These are phyloP conservation scores for Xylota segnis DNA, from an alignment of 2,888 invertebrate species.

Conservation along the genomic window DNA sequence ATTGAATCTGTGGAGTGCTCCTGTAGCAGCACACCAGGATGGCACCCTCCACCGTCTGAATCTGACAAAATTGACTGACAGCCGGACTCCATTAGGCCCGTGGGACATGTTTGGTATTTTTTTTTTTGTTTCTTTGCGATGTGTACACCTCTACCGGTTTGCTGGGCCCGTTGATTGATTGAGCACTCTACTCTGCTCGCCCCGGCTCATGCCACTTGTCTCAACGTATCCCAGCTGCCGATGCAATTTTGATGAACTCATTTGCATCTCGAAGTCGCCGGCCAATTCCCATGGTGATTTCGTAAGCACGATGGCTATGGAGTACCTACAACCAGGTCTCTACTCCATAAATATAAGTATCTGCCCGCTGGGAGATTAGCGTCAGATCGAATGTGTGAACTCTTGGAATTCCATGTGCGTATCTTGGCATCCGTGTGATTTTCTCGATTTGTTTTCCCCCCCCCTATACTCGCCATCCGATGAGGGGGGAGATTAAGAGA, in stretches of 20 bases:
- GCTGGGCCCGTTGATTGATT: conserved; percentile 61
- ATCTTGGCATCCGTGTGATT: conserved; percentile 44
- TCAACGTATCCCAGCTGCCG: conserved; percentile 63
- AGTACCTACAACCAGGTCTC: not conserved
- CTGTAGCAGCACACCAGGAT: conserved; percentile 20
- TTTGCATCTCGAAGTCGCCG: conserved; percentile 57
- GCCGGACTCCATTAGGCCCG: conserved; percentile 69
- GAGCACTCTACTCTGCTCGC: conserved; percentile 62
- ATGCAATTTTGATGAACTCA: conserved; percentile 73
- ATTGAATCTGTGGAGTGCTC: conserved; percentile 56
- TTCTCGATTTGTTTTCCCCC: conserved; percentile 37
- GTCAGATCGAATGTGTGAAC: conserved; percentile 70
- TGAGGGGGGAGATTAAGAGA: conserved; percentile 59
- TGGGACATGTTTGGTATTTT: conserved; percentile 44
- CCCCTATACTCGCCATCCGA: not conserved
- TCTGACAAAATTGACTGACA: conserved; percentile 74
- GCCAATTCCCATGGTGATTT: conserved; percentile 68
- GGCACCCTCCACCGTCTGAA: conserved; percentile 49
- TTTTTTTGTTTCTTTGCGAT: not conserved
- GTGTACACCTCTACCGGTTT: conserved; percentile 52
- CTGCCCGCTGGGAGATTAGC: conserved; percentile 65
- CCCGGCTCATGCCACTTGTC: conserved; percentile 67
- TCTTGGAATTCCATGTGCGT: conserved; percentile 68
- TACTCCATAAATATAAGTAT: conserved; percentile 37
- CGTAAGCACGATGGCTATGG: conserved; percentile 26